These are phyloP conservation scores for Coregonus suidteri DNA, from an alignment of 2,797 vertebrate species.

Conservation along the genomic window DNA sequence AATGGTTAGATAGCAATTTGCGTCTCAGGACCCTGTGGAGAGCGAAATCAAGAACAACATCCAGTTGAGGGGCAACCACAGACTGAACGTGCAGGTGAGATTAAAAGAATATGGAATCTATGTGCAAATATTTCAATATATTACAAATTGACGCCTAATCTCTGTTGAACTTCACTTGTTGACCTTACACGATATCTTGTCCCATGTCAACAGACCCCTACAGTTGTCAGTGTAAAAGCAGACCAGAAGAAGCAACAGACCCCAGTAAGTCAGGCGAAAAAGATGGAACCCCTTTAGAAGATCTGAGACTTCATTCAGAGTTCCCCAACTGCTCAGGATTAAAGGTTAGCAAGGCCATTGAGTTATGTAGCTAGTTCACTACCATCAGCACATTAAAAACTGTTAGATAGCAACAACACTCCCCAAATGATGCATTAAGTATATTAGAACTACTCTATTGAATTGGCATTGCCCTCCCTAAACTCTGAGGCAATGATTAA, in stretches of 20 bases:
- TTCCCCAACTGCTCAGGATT: constrained; percentile 53
- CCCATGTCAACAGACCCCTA: constrained; percentile 33
- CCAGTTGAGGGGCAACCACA: constrained; percentile 38
- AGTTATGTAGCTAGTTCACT: neutral
- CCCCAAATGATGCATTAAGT: constrained; percentile 1
- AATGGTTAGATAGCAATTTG: neutral
- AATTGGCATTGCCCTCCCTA: neutral
- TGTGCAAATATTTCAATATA: too few relatives aligned
- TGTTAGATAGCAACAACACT: neutral
- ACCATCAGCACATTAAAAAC: neutral
- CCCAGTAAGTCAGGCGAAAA: constrained; percentile 34
- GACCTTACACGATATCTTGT: neutral
- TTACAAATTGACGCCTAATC: too few relatives aligned
- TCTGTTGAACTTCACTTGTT: too few relatives aligned
- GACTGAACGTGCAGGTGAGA: constrained; percentile 45
- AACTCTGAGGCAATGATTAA: neutral
- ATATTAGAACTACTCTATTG: neutral
- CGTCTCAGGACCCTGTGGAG: constrained; percentile 54
- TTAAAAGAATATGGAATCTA: too few relatives aligned
- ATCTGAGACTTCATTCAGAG: constrained; percentile 56
- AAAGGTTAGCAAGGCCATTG: constrained; percentile 40
- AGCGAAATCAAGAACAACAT: constrained; percentile 68
- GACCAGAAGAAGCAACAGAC: constrained; percentile 28
- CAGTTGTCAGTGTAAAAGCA: constrained; percentile 27
- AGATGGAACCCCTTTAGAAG: constrained; percentile 51